Base-by-base conservation (phyloP, 1,140 invertebrate genomes). In the Heliconius congener region DNA sequence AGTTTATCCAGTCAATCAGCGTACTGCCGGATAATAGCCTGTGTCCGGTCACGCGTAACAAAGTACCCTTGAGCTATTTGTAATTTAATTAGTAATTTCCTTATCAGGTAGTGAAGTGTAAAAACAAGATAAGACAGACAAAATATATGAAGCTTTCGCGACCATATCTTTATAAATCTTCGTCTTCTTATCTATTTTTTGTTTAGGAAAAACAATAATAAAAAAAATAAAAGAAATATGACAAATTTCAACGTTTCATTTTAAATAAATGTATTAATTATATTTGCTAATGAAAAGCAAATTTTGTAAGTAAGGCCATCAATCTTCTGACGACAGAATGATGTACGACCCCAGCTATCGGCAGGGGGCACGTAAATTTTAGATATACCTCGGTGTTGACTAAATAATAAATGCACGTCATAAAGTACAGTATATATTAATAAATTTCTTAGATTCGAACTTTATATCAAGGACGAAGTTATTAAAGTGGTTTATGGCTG, bases 301-400 rank as follows among this genome's bases (percentile, higher is more conserved):
- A 86, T 89, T 81, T 88, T 85, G 83, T 83, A 83, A 84, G 80
- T 84, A 82, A 76, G 78, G 83, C 80, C 83, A 89, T 88, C 84
- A 88, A 87, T 88, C 85, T 85, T 83, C 73, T 39, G 73, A 74
- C 71, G 76, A 70, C 76, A 77, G 75, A 55, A 78, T 87, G 85
- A 87, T 87, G 84, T 85, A 89, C 88, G 85, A 84, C 78, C 77
- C 71, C 72, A 60, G 76, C 80, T 76, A 85, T 84, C 82, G 85
- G 84, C 80, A 83, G 60, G 60, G 78, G 76, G 83, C 70, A 73
- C 81, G 71, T 82, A 79, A 82, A 78, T 84, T 79, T 82, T 19
- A 82, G 76, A 80, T 79, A 75, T 71, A 71, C 78, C 78, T 57
- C 50, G 13, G 57, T 74, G 50, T 76, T 79, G 76, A 76, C 71